Percentiles rank a stretch among this genome's conserved stretches.
phyloP scores from a whole-genome alignment of 2,888 invertebrate species.

The Nipponacmea schrenckii region DNA sequence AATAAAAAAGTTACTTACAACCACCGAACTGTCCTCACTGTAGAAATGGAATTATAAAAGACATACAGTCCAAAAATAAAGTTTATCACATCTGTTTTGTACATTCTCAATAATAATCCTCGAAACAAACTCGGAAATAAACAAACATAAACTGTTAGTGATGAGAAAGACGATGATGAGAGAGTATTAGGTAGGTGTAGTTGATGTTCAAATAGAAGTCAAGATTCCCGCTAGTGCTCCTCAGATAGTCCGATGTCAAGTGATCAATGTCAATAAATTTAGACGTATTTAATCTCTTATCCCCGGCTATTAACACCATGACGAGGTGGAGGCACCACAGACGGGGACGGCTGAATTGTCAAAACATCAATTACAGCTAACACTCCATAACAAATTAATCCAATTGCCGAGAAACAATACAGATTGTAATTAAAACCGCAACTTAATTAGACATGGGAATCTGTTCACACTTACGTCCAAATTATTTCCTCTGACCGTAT shows the following conservation, averaged over 20 bases:
- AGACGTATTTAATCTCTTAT: conserved; percentile 1
- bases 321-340: neutral
- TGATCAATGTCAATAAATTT: neutral
- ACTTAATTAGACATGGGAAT: no score
- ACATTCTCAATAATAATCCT: neutral
- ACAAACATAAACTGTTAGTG: neutral
- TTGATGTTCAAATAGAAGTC: neutral
- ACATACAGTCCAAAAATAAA: conserved; percentile 1
- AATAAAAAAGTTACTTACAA: neutral
- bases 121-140: neutral
- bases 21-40: neutral
- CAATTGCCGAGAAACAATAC: conserved; percentile 1
- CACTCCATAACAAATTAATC: conserved; percentile 4
- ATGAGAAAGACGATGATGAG: no score
- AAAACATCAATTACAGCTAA: conserved; percentile 1
- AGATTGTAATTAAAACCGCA: neutral
- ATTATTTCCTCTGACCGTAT: no score
- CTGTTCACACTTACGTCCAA: no score
- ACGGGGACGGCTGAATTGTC: neutral
- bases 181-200: no score
- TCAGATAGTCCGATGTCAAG: neutral
- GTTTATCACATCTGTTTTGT: conserved; percentile 4
- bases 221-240: neutral
- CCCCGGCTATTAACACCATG: conserved; percentile 1
- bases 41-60: neutral